Evolutionary conservation across 2,113 vertebrate species (phyloP).

Genomic region (Sclerurus mexicanus): DNA sequence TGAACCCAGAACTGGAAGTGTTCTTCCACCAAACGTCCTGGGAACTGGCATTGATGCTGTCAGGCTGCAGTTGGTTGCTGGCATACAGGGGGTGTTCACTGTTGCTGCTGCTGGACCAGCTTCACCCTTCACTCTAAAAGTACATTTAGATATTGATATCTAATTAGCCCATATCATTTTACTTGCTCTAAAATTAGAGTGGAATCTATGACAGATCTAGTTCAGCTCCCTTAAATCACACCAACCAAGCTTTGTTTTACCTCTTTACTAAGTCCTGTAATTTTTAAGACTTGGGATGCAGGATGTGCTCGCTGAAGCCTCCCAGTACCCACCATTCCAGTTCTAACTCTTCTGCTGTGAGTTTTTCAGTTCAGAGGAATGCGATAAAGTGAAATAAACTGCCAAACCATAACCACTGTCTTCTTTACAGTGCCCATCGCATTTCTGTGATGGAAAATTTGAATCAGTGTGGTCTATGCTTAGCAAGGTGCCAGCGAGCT

Average conservation of each 20-base stretch:
- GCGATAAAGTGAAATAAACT: not conserved
- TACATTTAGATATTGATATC: rapidly evolving
- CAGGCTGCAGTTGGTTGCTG: not conserved
- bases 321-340: not conserved
- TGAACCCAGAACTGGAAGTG: not conserved
- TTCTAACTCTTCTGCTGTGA: not conserved
- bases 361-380: not conserved
- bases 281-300: not conserved
- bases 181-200: not conserved
- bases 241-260: not conserved
- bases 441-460: not conserved
- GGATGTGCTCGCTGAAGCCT: not conserved
- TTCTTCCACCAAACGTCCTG: not conserved
- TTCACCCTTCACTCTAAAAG: not conserved
- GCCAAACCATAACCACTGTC: not conserved
- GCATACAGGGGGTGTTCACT: rapidly evolving
- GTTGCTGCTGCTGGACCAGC: not conserved
- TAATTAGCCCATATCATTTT: not conserved
- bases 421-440: not conserved
- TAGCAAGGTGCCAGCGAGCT: not conserved
- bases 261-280: too few relatives aligned
- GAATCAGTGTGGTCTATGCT: rapidly evolving
- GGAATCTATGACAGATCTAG: not conserved
- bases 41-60: rapidly evolving
- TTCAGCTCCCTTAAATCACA: not conserved